Evolutionary conservation across 2,113 vertebrate species (phyloP), one percentile per base, ranked within the genome.

Genomic region (Brachypteracias leptosomus): DNA sequence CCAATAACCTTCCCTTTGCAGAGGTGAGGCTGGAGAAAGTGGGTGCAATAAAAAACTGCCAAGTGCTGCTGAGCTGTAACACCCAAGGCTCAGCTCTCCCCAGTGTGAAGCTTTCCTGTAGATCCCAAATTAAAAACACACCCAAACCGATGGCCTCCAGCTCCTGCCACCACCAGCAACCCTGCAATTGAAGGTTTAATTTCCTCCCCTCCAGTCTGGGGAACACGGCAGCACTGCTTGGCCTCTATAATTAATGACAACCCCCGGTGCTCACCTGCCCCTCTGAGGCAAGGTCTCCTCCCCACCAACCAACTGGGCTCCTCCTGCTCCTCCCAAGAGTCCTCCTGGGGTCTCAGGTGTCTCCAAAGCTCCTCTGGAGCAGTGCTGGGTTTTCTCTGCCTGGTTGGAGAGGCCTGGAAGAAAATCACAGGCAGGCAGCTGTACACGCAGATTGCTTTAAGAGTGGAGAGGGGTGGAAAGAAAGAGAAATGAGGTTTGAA

Each of bases 351-450:
- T 11, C 57, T 66, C 5, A 2, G 51, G 3, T 1, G 72, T 19
- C 10, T 16, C 38, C 47, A 6, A 11, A 68, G 38, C 18, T 44
- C 4, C 54, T 8, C 52, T 1, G 75, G n/a, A 29, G 40, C 40
- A 16, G 5, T 6, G 51, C 29, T 3, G 75, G 29, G 51, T 25
- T 26, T 18, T 4, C 26, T 31, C 35, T 6, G 21, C 13, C 47
- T 5, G 35, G 31, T 10, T 2, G 21, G 55, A 4, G 1, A 13
- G 36, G 66, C 26, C 33, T 36, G 36, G 11, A 24, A 28, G 51
- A 12, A 16, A 72, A 16, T 2, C n/a, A 7, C 5, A 12, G 1
- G 15, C 12, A 2, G 1, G 33, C 40, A 4, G 5, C 63, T 3
- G 24, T 7, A 11, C 12, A 2, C 7, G 3, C 16, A 6, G 42